phyloP scores from a whole-genome alignment of 2,113 vertebrate genomes.

The Typhlomys cinereus region DNA sequence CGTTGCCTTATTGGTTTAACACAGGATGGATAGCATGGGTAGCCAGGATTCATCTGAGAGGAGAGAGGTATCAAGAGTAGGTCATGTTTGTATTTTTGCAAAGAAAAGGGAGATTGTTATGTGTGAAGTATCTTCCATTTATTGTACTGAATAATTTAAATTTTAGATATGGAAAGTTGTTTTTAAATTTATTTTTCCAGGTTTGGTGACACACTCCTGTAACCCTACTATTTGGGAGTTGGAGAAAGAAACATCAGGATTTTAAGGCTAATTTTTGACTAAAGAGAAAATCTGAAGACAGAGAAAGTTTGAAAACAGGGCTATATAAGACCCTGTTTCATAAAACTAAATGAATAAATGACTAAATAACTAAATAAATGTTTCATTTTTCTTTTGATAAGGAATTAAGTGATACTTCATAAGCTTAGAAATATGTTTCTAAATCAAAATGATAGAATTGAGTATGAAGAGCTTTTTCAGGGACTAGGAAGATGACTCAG shows the following conservation, averaged over 20 bases:
- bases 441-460: conserved; percentile 15
- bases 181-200: neutral
- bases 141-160: neutral
- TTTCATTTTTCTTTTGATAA: neutral
- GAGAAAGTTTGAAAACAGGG: too few species aligned
- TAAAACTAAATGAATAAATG: too few species aligned
- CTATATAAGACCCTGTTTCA: too few species aligned
- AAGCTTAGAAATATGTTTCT: neutral
- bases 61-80: neutral
- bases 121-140: neutral
- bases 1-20: neutral
- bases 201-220: too few species aligned
- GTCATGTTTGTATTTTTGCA: neutral
- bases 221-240: too few species aligned
- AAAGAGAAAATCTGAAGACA: too few species aligned
- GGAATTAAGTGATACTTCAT: neutral
- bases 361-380: too few species aligned
- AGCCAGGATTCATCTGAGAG: neutral
- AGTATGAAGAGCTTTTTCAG: neutral
- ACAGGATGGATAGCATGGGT: neutral
- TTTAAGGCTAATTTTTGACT: too few species aligned
- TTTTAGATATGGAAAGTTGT: neutral
- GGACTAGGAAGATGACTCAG: too few species aligned
- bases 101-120: conserved; percentile 15
- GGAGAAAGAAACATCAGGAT: too few species aligned